Base-by-base conservation (phyloP, 2,888 invertebrate species). In the Drosophila tripunctata region DNA sequence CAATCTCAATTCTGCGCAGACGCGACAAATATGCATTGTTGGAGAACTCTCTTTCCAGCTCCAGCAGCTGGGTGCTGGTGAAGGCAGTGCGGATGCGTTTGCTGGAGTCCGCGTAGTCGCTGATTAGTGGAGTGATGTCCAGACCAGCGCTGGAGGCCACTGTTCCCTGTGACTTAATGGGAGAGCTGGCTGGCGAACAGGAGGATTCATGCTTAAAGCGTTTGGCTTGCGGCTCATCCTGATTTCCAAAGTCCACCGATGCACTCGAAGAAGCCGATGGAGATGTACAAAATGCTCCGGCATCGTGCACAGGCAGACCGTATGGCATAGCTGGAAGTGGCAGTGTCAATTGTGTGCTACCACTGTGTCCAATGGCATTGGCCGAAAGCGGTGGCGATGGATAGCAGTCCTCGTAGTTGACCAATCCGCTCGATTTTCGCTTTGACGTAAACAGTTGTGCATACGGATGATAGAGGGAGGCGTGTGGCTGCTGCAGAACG, bases 61-160 rank as follows among this genome's bases (percentile, higher is more conserved):
- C 96, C 52, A 98, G 91, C 0, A 97, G 93, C 89, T 97, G 97
- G 0, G 95, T 96, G 75, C 97, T 97, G 2, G 97, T 98, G 90
- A 98, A 98, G 0, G 98, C 98, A 0, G 98, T 98, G 36, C 98
- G 93, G 69, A 98, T 97, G 63, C 98, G 93, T 90, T 97, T 97
- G 82, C 96, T 96, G 1, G 96, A 96, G 71, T 94, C 92, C 89
- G 95, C 92, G 91, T 91, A 93, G 65, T 92, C 92, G 4, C 72
- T 84, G 38, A 90, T 85, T 27, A 90, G 71, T 0, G 91, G 90
- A 0, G 90, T 89, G 2, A 90, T 78, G 17, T 89, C 85, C 12
- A 76, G 35, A 17, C 19, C 19, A 21, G 56, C 15, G 8, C 41
- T 50, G n/a, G 72, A 22, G 14, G n/a, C n/a, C n/a, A 7, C 30